Base-by-base conservation (phyloP, 2,888 invertebrate species). In the Malacosoma neustria region DNA sequence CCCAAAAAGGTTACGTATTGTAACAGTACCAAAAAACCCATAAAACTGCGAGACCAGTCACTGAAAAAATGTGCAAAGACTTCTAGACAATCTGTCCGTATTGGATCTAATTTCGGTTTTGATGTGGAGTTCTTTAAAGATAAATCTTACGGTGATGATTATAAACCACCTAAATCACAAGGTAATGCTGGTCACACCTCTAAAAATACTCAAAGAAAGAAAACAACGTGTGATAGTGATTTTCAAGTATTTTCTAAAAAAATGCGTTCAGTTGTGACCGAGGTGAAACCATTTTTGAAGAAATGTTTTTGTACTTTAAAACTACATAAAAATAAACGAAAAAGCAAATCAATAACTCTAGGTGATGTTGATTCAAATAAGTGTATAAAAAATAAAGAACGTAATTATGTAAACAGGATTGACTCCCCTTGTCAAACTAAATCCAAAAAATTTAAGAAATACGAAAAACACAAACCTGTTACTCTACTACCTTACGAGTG, bases 301-400 rank as follows among this genome's bases (percentile, higher is more conserved):
- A 52, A 51, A 37, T 61, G 57, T 31, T 53, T 58, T 38, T 57
- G 56, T 41, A 57, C 53, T 4, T 41, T 57, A 35, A 44, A 44
- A 34, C 44, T 52, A 13, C 41, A 37, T 14, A 37, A 45, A 7
- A 36, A 12, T 2, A 14, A 13, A n/a, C n/a, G n/a, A n/a, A n/a
- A n/a, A n/a, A n/a, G n/a, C n/a, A n/a, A n/a, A n/a, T n/a, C n/a
- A n/a, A n/a, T n/a, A n/a, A n/a, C n/a, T n/a, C n/a, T n/a, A n/a
- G n/a, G n/a, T n/a, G n/a, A n/a, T n/a, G n/a, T n/a, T n/a, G n/a
- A n/a, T n/a, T n/a, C n/a, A n/a, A n/a, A n/a, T n/a, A n/a, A n/a
- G n/a, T n/a, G n/a, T n/a, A n/a, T n/a, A n/a, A n/a, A n/a, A 14
- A 32, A 11, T 3, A 33, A 30, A 37, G 34, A n/a, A n/a, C n/a